Evolutionary conservation across 2,797 vertebrate genomes (phyloP), one percentile per base, ranked within the genome.

Genomic region (Sebastes reedi): DNA sequence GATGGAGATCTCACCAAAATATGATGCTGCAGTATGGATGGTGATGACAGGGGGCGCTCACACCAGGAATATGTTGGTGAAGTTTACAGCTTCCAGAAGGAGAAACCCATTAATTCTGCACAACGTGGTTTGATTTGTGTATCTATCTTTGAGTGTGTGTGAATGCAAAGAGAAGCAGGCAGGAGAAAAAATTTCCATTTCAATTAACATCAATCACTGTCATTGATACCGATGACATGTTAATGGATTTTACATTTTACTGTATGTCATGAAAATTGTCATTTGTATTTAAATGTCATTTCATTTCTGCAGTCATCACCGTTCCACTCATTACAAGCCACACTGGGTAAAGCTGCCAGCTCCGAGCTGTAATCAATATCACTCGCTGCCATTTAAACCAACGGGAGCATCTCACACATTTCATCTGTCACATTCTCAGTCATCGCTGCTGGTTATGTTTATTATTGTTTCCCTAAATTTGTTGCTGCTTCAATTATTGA

Each of bases 131-230:
- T 58, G 12, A 62, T 46, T 10, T 10, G 18, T 62, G 56, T 13
- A 6, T 66, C 12, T 67, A 5, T 39, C 36, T 39, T 39, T 20
- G 14, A 46, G 18, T 52, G 50, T n/a, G 50, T 52, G 8, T 54
- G 27, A 58, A 3, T 18, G 16, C 3, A 18, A 18, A 67, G 29
- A 55, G 1, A 54, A 67, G 42, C 70, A 27, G 24, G 65, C 65
- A 25, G 46, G 52, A n/a, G 36, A 12, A 29, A 67, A 67, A 72
- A 59, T 8, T 52, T 67, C 29, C 39, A 13, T 74, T 83, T 73
- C 32, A 82, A 77, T 88, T 78, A 77, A 18, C 59, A 79, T 87
- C 89, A 77, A 64, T 89, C 84, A 88, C 12, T 67, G 78, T 82
- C 82, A 67, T 78, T 80, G 25, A 52, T 20, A 46, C n/a, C 34